Conservation (phyloP, 1,140 invertebrate genomes). For the Bombus difficillimus region DNA sequence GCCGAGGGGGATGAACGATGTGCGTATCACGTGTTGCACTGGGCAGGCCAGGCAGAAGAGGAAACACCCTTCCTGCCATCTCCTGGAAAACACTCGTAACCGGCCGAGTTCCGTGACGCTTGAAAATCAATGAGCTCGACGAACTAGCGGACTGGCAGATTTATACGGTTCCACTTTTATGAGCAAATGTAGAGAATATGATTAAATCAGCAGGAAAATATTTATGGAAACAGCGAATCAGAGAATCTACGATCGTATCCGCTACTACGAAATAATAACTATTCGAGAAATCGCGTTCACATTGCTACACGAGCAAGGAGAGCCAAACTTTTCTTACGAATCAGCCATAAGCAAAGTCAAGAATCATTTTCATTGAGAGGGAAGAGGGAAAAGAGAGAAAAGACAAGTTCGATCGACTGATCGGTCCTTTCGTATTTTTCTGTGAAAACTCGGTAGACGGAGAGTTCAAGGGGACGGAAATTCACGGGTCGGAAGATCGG, state of each 20-base stretch:
- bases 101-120: slow-evolving; percentile 44
- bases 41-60: not conserved
- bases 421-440: not conserved
- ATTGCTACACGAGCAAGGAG: not conserved
- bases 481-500: slow-evolving; percentile 12
- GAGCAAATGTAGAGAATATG: slow-evolving; percentile 34
- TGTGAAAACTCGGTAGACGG: not conserved
- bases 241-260: slow-evolving; percentile 36
- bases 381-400: not conserved
- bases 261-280: slow-evolving; percentile 16
- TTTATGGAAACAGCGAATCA: slow-evolving; percentile 33
- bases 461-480: slow-evolving; percentile 13
- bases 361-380: not conserved
- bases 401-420: not conserved
- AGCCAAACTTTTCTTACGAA: not conserved
- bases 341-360: not conserved
- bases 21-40: slow-evolving; percentile 11
- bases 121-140: slow-evolving; percentile 62
- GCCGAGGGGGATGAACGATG: not conserved
- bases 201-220: slow-evolving; percentile 42
- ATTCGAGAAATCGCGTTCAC: slow-evolving; percentile 22
- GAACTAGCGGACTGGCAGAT: slow-evolving; percentile 46
- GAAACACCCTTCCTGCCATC: slow-evolving; percentile 61
- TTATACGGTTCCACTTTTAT: slow-evolving; percentile 52
- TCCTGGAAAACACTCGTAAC: slow-evolving; percentile 51